A percentile compares a stretch with the other conserved stretches of the same genome.
These are phyloP conservation scores for Cygnus olor DNA, from an alignment of 2,797 vertebrate species.

Conservation along the genomic window DNA sequence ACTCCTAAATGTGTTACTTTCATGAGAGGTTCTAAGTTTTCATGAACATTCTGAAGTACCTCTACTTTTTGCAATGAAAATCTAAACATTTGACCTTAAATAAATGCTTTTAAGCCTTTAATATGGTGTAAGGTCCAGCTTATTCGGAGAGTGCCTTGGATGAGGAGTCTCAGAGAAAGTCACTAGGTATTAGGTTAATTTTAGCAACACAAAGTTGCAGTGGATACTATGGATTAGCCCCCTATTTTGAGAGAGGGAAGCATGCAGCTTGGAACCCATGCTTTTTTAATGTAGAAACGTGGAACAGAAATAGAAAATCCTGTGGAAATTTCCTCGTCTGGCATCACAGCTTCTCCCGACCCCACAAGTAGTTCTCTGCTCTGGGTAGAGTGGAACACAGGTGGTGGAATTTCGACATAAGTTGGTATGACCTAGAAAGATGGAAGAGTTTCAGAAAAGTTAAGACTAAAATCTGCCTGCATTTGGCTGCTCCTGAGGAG, in stretches of 20 bases:
- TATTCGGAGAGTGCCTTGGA: background rate
- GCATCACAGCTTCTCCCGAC: background rate
- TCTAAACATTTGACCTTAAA: background rate
- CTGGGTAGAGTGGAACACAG: background rate
- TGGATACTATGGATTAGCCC: background rate
- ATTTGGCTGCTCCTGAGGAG: background rate
- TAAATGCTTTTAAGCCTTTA: background rate
- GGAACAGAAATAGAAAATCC: background rate
- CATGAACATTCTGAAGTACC: background rate
- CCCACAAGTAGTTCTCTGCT: background rate
- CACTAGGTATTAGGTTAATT: background rate
- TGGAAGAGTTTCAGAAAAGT: background rate
- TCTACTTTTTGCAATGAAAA: background rate
- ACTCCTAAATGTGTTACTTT: background rate
- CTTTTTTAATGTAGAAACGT: background rate
- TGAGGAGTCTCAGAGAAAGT: background rate
- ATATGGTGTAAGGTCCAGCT: background rate
- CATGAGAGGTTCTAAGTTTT: background rate
- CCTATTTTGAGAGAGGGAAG: background rate
- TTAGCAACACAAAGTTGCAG: background rate
- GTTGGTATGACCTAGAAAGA: background rate
- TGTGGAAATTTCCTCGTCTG: background rate
- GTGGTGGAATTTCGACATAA: background rate
- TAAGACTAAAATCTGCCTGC: background rate
- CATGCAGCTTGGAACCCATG: background rate